Base-by-base conservation (phyloP, 2,113 vertebrate species). In the Petromus typicus region DNA sequence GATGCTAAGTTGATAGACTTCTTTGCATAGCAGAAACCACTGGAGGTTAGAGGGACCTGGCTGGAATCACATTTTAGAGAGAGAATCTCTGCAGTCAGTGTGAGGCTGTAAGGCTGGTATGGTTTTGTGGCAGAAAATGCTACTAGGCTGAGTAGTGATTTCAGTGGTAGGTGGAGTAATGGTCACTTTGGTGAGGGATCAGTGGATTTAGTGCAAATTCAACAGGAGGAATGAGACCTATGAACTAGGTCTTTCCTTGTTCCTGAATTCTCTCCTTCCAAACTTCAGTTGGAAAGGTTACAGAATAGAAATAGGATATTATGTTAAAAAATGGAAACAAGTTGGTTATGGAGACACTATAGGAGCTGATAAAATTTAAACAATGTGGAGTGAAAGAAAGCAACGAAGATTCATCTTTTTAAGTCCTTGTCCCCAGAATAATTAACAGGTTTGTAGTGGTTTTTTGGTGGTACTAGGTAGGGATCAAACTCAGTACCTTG, bases 331-430 rank as follows among this genome's bases (percentile, higher is more conserved):
- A 57, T 56, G 30, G 69, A 88, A 81, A 57, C 14, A 32, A 85
- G 34, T n/a, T 57, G 92, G 67, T 71, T 86, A 37, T 94, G 86
- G 78, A 83, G 59, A 79, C 63, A 80, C 22, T 54, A n/a, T 8
- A 37, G 51, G 23, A 90, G 66, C 8, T 91, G 76, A 40, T 61
- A 61, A 64, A 75, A 61, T 69, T 48, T 93, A 66, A 94, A 82
- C 3, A 86, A 51, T 32, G 56, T n/a, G 45, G 67, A 89, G 37
- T 37, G 54, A 54, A 69, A 86, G 34, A 71, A 71, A 64, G 45
- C 40, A 37, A 75, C 69, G 76, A 69, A 71, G 10, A 6, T 85
- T 43, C 11, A 23, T 86, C 25, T 30, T 43, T 89, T 40, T 27
- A 18, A 82, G 59, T 18, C 25, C 61, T 89, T 18, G 10, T 89